These are phyloP conservation scores for Zeus faber DNA, from an alignment of 2,113 vertebrate species.

Conservation along the genomic window DNA sequence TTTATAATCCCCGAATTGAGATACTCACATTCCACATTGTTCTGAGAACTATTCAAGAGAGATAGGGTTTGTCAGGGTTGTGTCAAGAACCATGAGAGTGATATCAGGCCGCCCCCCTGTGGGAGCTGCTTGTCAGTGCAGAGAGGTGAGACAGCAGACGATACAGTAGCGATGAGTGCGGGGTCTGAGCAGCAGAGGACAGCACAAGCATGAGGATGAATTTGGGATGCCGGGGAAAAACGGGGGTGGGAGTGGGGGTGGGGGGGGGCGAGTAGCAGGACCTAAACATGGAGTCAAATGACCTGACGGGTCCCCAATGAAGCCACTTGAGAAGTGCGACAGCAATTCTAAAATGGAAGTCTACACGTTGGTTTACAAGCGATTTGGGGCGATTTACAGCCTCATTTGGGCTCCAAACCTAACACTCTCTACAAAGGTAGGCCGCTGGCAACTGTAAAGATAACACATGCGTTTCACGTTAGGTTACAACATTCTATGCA, in stretches of 20 bases:
- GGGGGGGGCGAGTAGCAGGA: too few relatives aligned
- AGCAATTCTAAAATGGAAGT: slow-evolving; percentile 37
- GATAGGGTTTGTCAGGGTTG: slow-evolving; percentile 72
- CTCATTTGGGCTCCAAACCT: slow-evolving; percentile 9
- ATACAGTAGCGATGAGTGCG: slow-evolving; percentile 67
- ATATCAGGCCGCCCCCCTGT: slow-evolving; percentile 68
- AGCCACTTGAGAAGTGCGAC: slow-evolving; percentile 45
- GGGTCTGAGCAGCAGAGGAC: slow-evolving; percentile 70
- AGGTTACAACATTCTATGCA: background rate
- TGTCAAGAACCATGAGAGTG: slow-evolving; percentile 70
- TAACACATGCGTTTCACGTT: background rate
- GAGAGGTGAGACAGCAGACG: slow-evolving; percentile 65
- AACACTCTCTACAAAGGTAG: slow-evolving; percentile 2
- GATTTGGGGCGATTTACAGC: too few relatives aligned
- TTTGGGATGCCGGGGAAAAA: slow-evolving; percentile 31
- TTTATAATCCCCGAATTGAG: slow-evolving; percentile 52
- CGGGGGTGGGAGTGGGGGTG: background rate
- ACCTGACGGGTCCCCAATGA: slow-evolving; percentile 45
- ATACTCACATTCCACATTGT: slow-evolving; percentile 81
- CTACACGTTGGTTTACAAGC: slow-evolving; percentile 17
- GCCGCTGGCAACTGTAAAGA: background rate
- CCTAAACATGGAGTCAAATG: slow-evolving; percentile 12
- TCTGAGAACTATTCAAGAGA: slow-evolving; percentile 80
- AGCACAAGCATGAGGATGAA: slow-evolving; percentile 70
- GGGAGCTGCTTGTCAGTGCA: slow-evolving; percentile 66